Evolutionary conservation across 2,888 invertebrate genomes (phyloP).

Genomic region (Tetanocera ferruginea): DNA sequence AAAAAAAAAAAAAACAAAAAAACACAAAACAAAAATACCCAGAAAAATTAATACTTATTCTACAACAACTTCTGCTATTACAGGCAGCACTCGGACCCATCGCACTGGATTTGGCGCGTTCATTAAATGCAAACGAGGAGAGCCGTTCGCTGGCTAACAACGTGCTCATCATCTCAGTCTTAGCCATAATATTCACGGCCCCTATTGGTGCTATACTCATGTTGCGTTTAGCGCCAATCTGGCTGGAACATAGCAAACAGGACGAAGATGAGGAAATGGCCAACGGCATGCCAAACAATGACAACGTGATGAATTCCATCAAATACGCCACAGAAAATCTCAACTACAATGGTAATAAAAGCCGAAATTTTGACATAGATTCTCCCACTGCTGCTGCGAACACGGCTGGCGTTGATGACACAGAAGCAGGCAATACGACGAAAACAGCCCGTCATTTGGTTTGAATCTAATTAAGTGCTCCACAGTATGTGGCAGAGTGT

Average conservation of each 20-base stretch:
- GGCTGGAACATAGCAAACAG: constrained; percentile 60
- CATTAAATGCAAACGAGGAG: constrained; percentile 57
- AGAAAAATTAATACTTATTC: background rate
- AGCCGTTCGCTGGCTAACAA: constrained; percentile 67
- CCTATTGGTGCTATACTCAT: constrained; percentile 72
- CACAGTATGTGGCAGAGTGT: background rate
- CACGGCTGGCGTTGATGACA: constrained; percentile 6
- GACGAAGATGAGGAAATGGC: background rate
- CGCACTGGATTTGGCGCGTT: constrained; percentile 73
- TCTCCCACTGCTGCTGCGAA: constrained; percentile 4
- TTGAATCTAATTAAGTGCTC: constrained; percentile 39
- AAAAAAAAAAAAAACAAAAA: background rate
- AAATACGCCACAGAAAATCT: constrained; percentile 40
- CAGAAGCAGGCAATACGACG: constrained; percentile 1
- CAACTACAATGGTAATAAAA: constrained; percentile 45
- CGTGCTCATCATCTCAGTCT: constrained; percentile 72
- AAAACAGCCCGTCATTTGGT: constrained; percentile 29
- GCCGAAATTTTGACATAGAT: constrained; percentile 43
- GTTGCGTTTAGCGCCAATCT: constrained; percentile 68
- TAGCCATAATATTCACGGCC: constrained; percentile 74
- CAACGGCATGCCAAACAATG: constrained; percentile 22
- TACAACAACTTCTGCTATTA: constrained; percentile 21
- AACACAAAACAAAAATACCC: background rate
- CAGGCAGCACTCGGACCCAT: constrained; percentile 78
- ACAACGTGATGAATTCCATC: constrained; percentile 34